Percentiles rank a stretch among this genome's conserved stretches.
Conservation (phyloP, 2,113 vertebrate species). For the Dendropsophus ebraccatus region DNA sequence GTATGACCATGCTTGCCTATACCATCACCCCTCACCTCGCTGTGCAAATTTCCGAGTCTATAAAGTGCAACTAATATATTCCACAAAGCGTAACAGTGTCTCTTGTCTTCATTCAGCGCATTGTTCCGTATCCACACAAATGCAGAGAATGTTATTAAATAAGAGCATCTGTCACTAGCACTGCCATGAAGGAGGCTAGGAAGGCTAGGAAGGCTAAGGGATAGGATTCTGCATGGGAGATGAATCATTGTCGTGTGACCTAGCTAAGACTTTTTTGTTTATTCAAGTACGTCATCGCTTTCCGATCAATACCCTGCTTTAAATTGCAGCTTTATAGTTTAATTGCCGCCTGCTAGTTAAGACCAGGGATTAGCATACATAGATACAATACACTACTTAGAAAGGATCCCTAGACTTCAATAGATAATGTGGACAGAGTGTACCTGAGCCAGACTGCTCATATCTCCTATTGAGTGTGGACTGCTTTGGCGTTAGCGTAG, state of each 20-base stretch:
- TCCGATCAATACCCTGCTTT: background rate
- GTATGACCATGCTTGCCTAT: no score
- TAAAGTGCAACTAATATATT: no score
- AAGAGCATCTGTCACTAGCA: background rate
- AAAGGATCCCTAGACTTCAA: background rate
- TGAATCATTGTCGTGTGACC: background rate
- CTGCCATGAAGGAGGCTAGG: no score
- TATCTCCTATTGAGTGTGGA: background rate
- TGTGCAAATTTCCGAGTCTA: no score
- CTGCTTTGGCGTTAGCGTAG: background rate
- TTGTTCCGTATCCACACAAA: background rate
- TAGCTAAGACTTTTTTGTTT: background rate
- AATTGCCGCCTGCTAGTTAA: background rate
- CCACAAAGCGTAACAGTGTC: no score
- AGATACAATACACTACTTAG: background rate
- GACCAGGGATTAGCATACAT: background rate
- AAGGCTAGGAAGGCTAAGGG: background rate
- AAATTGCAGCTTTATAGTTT: background rate
- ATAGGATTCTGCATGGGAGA: background rate
- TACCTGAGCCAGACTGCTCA: no score
- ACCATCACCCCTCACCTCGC: no score
- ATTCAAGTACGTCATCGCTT: background rate
- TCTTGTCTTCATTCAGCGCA: no score
- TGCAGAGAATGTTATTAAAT: no score
- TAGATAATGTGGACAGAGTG: background rate